Evolutionary conservation across 2,113 vertebrate species (phyloP).

Genomic region (Polypterus senegalus): DNA sequence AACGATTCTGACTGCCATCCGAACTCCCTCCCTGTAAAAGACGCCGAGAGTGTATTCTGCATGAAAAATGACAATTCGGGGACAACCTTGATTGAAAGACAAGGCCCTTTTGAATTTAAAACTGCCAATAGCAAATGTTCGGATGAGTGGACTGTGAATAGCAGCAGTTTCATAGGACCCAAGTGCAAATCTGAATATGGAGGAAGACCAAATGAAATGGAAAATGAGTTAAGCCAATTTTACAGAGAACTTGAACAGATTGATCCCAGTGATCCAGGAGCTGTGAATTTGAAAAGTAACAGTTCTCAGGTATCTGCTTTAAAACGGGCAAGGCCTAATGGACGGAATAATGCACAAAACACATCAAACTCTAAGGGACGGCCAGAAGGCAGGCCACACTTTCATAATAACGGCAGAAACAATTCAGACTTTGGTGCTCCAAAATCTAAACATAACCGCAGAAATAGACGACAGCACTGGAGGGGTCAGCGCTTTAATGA

Average conservation of each 20-base stretch:
- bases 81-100: neutral
- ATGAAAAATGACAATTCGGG: neutral
- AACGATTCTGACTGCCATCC: no score
- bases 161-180: constrained; percentile 38
- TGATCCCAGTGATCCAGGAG: constrained; percentile 15
- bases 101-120: neutral
- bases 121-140: constrained; percentile 24
- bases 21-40: neutral
- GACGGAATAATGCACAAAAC: neutral
- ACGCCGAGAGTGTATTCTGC: neutral
- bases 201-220: constrained; percentile 21
- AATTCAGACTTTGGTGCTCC: constrained; percentile 1
- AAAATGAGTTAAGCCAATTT: constrained; percentile 44
- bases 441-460: constrained; percentile 25
- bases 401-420: neutral
- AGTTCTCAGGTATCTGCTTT: neutral
- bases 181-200: neutral
- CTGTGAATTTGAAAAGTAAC: neutral
- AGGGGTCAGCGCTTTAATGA: constrained; percentile 13
- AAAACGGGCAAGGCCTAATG: neutral
- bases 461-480: constrained; percentile 25
- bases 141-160: constrained; percentile 37
- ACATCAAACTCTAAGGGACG: neutral
- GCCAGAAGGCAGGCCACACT: neutral
- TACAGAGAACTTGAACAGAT: constrained; percentile 49